Conservation (phyloP, 1,140 invertebrate species). For the Cyrtorhinus lividipennis region DNA sequence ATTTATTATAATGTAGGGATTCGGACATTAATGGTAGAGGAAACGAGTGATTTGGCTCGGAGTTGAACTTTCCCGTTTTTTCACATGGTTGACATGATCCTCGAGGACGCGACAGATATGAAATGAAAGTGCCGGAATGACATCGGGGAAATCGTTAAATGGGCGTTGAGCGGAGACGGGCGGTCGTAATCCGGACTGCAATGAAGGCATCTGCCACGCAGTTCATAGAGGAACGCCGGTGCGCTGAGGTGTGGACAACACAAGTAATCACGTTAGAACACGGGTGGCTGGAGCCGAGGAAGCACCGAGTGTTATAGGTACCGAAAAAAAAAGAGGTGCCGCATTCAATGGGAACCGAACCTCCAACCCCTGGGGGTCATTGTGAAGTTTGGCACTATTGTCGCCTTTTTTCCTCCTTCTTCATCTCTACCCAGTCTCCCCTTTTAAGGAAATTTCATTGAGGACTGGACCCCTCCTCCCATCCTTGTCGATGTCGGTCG, state of each 20-base stretch:
- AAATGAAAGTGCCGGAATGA: no score
- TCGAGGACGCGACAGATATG: no score
- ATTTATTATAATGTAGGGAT: no score
- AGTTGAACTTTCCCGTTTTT: no score
- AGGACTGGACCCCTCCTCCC: conserved; percentile 1
- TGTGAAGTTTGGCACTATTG: not conserved
- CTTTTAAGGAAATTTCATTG: conserved; percentile 10
- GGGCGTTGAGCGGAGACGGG: not conserved
- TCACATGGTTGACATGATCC: no score
- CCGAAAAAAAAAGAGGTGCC: conserved; percentile 3
- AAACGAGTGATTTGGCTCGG: no score
- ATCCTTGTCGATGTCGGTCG: not conserved
- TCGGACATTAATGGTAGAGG: no score
- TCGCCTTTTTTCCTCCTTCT: conserved; percentile 5
- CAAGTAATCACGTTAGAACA: conserved; percentile 2
- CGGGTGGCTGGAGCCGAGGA: not conserved
- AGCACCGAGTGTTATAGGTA: not conserved
- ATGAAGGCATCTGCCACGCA: conserved; percentile 5
- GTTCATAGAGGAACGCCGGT: not conserved
- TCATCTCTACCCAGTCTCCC: conserved; percentile 4
- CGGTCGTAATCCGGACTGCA: not conserved
- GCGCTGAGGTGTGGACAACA: conserved; percentile 4
- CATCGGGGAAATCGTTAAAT: no score
- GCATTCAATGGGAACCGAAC: conserved; percentile 1
- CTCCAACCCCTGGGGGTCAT: not conserved